Evolutionary conservation across 2,113 vertebrate genomes (phyloP), one percentile per base, ranked within the genome.

Genomic region (Otocyon megalotis): DNA sequence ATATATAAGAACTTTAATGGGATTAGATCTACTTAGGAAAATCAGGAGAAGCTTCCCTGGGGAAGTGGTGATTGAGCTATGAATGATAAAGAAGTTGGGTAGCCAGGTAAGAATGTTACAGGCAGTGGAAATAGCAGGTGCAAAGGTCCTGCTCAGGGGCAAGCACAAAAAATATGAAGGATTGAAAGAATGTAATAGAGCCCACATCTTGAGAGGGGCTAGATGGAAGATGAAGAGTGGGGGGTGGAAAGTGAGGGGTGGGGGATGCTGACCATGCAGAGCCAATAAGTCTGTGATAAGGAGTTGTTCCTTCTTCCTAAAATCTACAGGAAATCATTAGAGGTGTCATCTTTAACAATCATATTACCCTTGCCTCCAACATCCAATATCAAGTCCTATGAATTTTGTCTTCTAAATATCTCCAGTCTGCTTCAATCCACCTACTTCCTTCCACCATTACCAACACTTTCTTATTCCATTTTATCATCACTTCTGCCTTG

Each of bases 1-100:
- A 43, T 30, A 43, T 20, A 58, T 63, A 8, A 91, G 85, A 67
- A 8, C 48, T 91, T 35, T 93, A 91, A 67, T n/a, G 82, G 48
- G 30, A 20, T 92, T 91, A 85, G 24, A 37, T 43, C 89, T 83
- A 86, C 12, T 63, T 72, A 86, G n/a, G 30, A 58, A 96, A 93
- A 16, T 60, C 54, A 91, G 63, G 15, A 35, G 14, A 77, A 58
- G 26, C 60, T 93, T 93, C 50, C 83, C 58, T 22, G n/a, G 30
- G 35, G n/a, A 97, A 94, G 20, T 87, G 24, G 54, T 26, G 16
- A 63, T 62, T 72, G 84, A 81, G 32, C 50, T 76, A 7, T 85
- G 48, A 91, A 62, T 91, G 72, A 63, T 56, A 50, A 83, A 92
- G 71, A 60, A 88, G 43, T 60, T 37, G 62, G 17, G 15, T 24